Evolutionary conservation across 37 sponge, comb jelly and placozoan species (phyloP), one percentile per base, ranked within the genome.

Genomic region (Crambe crambe): DNA sequence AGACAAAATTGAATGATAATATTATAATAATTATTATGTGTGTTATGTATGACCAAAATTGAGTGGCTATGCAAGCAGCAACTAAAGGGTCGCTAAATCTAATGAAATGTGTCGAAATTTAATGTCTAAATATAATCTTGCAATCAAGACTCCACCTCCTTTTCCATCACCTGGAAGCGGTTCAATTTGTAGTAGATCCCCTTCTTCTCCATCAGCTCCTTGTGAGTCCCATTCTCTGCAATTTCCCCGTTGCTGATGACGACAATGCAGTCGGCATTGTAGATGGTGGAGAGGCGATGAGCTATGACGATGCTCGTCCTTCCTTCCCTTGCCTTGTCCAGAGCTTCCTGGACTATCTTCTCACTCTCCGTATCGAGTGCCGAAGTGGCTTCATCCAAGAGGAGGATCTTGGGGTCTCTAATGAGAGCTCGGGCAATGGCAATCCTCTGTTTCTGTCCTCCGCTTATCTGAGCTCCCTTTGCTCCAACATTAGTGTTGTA

Each of bases 291-390:
- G 61, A 94, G 83, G 5, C 95, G 80, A 72, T 94, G 95, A 40
- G 95, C 95, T n/a, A 94, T 94, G 32, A 94, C 91, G n/a, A 94
- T 87, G 75, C 83, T 66, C 31, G 95, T 94, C 15, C 95, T 70
- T 20, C 94, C 94, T 47, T 89, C 90, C 68, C 90, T 82, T 38
- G 94, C 94, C 44, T 58, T 68, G 78, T 93, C 94, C 81, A 93
- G 78, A 37, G 94, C 94, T 44, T 89, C 94, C 70, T 93, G 94
- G 37, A 93, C 94, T 18, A 87, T 84, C 88, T 91, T 91, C 61
- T 91, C 92, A 65, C 88, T 91, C 76, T 91, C 92, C 20, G 92
- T 83, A 62, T 91, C 92, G 68, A 91, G 74, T n/a, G 92, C 92
- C 0, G 92, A 91, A 58, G 92, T 91, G 75, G 92, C 92, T 82